Percentiles rank a stretch among this genome's conserved stretches.
These are phyloP conservation scores for Psococerastis gibbosa DNA, from an alignment of 2,888 invertebrate genomes.

Conservation along the genomic window DNA sequence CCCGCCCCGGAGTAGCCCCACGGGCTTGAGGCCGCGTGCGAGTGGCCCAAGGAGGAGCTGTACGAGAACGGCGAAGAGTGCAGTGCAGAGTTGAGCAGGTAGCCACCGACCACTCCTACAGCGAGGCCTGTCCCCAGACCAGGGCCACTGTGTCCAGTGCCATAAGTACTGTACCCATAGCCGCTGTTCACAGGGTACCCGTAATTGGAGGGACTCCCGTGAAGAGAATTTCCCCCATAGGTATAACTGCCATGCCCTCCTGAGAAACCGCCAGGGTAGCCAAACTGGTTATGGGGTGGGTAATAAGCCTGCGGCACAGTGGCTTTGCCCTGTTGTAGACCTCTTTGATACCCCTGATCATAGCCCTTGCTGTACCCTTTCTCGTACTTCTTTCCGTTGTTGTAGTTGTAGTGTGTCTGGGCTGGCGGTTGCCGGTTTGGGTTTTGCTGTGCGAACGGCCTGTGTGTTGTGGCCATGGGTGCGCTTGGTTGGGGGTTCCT, in stretches of 20 bases:
- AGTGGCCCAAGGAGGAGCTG: background rate
- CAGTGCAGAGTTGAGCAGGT: background rate
- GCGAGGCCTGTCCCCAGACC: background rate
- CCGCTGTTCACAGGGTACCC: conserved; percentile 4
- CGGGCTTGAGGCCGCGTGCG: background rate
- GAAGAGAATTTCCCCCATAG: background rate
- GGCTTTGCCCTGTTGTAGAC: background rate
- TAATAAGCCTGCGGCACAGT: conserved; percentile 1
- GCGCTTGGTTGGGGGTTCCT: no score
- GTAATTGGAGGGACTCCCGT: background rate
- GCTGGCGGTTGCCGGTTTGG: background rate
- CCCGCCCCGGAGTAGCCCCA: conserved; percentile 6
- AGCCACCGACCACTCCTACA: background rate
- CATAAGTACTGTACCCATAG: conserved; percentile 1
- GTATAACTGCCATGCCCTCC: background rate
- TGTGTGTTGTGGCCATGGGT: no score
- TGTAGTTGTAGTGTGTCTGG: background rate
- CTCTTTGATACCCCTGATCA: background rate
- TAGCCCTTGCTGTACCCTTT: conserved; percentile 3
- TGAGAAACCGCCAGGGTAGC: conserved; percentile 2
- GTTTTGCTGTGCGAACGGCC: no score
- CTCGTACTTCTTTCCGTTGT: conserved; percentile 1
- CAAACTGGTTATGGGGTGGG: background rate
- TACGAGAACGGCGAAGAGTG: background rate
- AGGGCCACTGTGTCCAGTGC: background rate